phyloP scores from a whole-genome alignment of 2,113 vertebrate species.

The Tringa solitaria region DNA sequence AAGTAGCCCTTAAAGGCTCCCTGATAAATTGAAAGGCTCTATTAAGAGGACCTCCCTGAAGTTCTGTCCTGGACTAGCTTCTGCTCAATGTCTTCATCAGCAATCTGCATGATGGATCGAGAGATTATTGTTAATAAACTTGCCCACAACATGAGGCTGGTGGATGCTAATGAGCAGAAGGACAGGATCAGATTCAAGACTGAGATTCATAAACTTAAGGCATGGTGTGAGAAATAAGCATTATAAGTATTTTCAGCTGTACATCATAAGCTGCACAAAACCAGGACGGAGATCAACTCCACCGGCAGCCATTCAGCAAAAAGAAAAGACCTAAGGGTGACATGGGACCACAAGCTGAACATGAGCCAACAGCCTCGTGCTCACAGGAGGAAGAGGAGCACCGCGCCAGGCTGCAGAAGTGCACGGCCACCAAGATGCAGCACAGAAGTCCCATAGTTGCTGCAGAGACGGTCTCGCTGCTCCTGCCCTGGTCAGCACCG shows the following conservation, averaged over 20 bases:
- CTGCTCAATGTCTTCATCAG: background rate
- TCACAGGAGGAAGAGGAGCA: background rate
- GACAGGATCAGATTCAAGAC: background rate
- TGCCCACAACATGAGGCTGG: background rate
- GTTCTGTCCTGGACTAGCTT: background rate
- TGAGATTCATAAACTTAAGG: background rate
- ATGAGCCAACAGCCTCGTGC: rapidly evolving
- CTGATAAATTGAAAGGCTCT: background rate
- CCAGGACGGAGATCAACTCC: background rate
- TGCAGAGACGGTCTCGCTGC: rapidly evolving
- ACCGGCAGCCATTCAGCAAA: background rate
- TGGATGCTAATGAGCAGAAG: background rate
- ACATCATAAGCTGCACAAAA: background rate
- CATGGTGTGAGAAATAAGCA: background rate
- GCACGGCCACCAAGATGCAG: background rate
- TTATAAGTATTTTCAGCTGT: background rate
- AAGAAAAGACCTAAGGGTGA: background rate
- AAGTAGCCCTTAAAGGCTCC: background rate
- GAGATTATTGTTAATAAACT: background rate
- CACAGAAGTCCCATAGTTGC: rapidly evolving
- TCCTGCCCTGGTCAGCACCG: background rate
- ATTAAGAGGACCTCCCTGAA: background rate
- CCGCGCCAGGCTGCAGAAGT: background rate
- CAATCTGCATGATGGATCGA: background rate
- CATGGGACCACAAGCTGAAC: background rate